phyloP scores from a whole-genome alignment of 2,113 vertebrate species.

The Echinops telfairi region DNA sequence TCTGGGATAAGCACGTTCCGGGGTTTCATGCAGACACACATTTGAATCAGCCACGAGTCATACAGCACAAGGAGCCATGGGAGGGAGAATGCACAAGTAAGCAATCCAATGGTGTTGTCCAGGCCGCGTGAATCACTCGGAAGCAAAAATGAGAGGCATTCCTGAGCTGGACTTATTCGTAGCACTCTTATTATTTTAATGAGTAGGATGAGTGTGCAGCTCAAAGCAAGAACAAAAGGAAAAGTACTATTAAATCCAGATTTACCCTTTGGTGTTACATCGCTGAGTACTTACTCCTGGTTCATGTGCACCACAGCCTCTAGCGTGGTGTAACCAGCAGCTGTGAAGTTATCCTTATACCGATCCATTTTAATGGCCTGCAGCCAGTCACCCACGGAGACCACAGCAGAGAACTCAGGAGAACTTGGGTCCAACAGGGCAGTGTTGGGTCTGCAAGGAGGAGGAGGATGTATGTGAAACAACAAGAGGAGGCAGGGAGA shows the following conservation, averaged over 20 bases:
- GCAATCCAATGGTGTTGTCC: constrained; percentile 50
- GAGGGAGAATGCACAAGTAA: constrained; percentile 84
- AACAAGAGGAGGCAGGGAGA: not conserved
- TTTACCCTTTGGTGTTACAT: constrained; percentile 89
- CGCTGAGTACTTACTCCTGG: constrained; percentile 94
- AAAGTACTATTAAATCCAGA: constrained; percentile 89
- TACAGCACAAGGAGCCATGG: constrained; percentile 83
- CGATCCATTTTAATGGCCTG: constrained; percentile 98
- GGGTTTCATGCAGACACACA: constrained; percentile 71
- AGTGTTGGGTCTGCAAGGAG: constrained; percentile 90
- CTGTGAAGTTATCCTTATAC: constrained; percentile 98
- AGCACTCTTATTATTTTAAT: constrained; percentile 75
- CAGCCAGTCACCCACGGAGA: constrained; percentile 96
- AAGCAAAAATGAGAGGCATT: constrained; percentile 87
- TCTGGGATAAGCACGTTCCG: constrained; percentile 14
- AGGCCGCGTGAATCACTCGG: constrained; percentile 79
- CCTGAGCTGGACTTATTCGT: constrained; percentile 35
- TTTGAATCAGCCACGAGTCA: constrained; percentile 74
- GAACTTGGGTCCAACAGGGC: constrained; percentile 95
- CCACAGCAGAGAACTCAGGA: constrained; percentile 92
- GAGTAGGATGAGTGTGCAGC: constrained; percentile 86
- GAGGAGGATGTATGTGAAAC: constrained; percentile 49
- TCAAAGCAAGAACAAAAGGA: constrained; percentile 83
- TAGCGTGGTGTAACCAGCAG: constrained; percentile 95
- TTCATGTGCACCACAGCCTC: constrained; percentile 98